Evolutionary conservation across 2,888 invertebrate genomes (phyloP).

Genomic region (Carabus problematicus): DNA sequence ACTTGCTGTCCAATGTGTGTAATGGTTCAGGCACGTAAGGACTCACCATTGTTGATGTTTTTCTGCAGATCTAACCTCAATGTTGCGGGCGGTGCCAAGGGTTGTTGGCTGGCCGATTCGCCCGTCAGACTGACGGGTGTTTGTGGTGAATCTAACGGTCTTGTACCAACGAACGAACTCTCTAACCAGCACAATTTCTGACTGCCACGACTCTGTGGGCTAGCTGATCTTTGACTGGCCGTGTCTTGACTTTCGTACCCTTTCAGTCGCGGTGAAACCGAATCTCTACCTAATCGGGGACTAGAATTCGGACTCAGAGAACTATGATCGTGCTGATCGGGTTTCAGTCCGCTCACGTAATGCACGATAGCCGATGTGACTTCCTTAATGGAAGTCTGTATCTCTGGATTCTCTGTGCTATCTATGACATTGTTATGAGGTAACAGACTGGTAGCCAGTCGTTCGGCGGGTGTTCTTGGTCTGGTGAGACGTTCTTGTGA

Average conservation of each 20-base stretch:
- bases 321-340: slow-evolving; percentile 55
- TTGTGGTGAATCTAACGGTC: slow-evolving; percentile 85
- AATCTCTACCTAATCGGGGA: slow-evolving; percentile 37
- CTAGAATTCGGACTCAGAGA: slow-evolving; percentile 37
- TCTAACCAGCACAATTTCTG: slow-evolving; percentile 88
- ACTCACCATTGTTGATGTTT: slow-evolving; percentile 61
- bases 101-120: slow-evolving; percentile 59
- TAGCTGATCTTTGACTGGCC: slow-evolving; percentile 53
- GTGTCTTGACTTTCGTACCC: slow-evolving; percentile 52
- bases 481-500: slow-evolving; percentile 81
- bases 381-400: slow-evolving; percentile 88
- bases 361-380: slow-evolving; percentile 93
- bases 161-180: slow-evolving; percentile 88
- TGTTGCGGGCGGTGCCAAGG: slow-evolving; percentile 49
- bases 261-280: slow-evolving; percentile 46
- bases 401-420: slow-evolving; percentile 64
- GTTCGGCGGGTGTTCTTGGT: slow-evolving; percentile 85
- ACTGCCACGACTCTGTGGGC: slow-evolving; percentile 68
- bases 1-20: slow-evolving; percentile 30
- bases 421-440: slow-evolving; percentile 58
- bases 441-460: slow-evolving; percentile 73
- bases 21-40: slow-evolving; percentile 52
- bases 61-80: slow-evolving; percentile 60
- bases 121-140: slow-evolving; percentile 69
- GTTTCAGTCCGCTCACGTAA: slow-evolving; percentile 79